Percentiles rank a stretch among this genome's conserved stretches.
Evolutionary conservation across 2,888 invertebrate species (phyloP).

Genomic region (Isotomurus palustris): DNA sequence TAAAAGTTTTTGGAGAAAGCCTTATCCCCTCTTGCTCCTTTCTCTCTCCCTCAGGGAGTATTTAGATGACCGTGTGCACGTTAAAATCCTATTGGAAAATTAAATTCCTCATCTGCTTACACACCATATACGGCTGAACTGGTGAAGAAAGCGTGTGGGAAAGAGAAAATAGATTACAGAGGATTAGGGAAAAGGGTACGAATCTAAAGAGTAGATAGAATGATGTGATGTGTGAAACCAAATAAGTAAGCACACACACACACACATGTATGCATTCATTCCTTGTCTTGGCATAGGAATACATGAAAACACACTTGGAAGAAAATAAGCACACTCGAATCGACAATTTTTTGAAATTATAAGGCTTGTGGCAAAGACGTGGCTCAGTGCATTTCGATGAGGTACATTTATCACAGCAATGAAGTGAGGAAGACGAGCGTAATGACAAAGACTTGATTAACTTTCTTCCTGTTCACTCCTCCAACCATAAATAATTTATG

Average conservation of each 20-base stretch:
- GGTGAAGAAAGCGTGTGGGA: not conserved
- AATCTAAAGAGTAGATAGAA: not conserved
- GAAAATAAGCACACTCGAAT: too few relatives aligned
- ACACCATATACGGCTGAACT: not conserved
- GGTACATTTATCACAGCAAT: too few relatives aligned
- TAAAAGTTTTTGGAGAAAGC: too few relatives aligned
- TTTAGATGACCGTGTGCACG: not conserved
- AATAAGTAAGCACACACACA: too few relatives aligned
- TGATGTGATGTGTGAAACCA: not conserved
- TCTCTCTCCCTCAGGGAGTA: not conserved
- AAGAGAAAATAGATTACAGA: not conserved
- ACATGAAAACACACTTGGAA: too few relatives aligned
- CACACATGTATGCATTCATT: too few relatives aligned
- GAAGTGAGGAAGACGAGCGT: not conserved
- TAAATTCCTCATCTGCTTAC: not conserved
- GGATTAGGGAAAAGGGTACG: not conserved
- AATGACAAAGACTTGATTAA: not conserved
- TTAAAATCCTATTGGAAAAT: not conserved
- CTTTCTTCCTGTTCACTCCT: too few relatives aligned
- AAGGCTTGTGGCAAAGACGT: too few relatives aligned
- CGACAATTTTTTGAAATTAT: too few relatives aligned
- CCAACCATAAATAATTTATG: conserved; percentile 7
- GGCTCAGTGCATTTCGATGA: too few relatives aligned
- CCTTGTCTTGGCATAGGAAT: too few relatives aligned
- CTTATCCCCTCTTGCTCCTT: too few relatives aligned